Base-by-base conservation (phyloP, 2,113 vertebrate species). In the Cinclus cinclus region DNA sequence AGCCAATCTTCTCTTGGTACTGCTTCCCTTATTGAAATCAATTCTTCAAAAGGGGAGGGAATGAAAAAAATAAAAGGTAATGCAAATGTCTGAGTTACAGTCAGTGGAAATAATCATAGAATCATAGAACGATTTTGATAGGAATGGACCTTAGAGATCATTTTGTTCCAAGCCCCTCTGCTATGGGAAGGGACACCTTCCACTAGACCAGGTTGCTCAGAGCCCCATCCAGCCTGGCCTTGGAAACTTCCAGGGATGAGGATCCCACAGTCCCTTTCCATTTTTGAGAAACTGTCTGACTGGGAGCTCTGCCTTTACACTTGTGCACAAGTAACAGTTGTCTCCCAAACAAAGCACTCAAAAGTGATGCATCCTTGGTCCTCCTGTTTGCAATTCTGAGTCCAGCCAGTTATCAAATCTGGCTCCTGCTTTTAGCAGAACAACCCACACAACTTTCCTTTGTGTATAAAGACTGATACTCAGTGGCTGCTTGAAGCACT, bases 21-120 rank as follows among this genome's bases (percentile, higher is more conserved):
- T 79, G 71, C 75, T 89, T 94, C 73, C 35, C 35, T 92, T 95
- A 94, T 78, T 96, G 89, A 97, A 96, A 97, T 97, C 95, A 97
- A 95, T 98, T 96, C 89, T 94, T 97, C 94, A 94, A 94, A 95
- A 94, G 69, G 35, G 23, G 95, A 95, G 64, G 71, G 77, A 94
- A 74, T 73, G 53, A 44, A 75, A 77, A n/a, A 63, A 53, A 79
- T 37, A 81, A 63, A 8, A 23, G 11, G 53, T 41, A 81, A 91
- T 85, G 37, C 35, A 95, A 96, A 95, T 83, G 53, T 83, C 87
- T 94, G 78, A 76, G 50, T 91, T 89, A 55, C 82, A 95, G 85
- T 93, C 95, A 93, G 65, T 89, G 69, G 33, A 86, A 93, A 55
- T 81, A 84, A 60, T 75, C 24, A 18, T 2, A 46, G n/a, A 83